phyloP scores from a whole-genome alignment of 2,888 invertebrate genomes.

The Leucophenga maculata region DNA sequence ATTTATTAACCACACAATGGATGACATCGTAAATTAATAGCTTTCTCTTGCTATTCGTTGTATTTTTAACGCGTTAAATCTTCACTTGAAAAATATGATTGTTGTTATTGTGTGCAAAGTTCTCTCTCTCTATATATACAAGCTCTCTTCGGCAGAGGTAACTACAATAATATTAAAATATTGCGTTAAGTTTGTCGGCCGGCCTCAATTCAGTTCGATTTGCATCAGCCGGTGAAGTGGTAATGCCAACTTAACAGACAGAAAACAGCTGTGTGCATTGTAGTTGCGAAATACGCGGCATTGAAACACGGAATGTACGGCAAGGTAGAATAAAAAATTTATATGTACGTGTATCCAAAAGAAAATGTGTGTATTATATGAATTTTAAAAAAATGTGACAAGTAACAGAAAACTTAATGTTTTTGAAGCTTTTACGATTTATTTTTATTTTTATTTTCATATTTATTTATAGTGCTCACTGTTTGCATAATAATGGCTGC shows the following conservation, averaged over 20 bases:
- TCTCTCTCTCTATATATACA: not conserved
- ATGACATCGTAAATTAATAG: not conserved
- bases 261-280: not conserved
- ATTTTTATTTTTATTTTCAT: too few species aligned
- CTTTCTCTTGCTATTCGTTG: not conserved
- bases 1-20: not conserved
- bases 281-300: not conserved
- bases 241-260: not conserved
- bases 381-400: too few species aligned
- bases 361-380: too few species aligned
- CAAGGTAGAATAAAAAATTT: too few species aligned
- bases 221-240: not conserved
- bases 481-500: too few species aligned
- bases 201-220: too few species aligned
- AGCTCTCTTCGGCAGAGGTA: too few species aligned
- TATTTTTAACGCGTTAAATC: not conserved
- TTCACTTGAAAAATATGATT: not conserved
- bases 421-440: not conserved
- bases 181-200: too few species aligned
- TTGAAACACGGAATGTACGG: too few species aligned
- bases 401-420: not conserved
- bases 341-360: too few species aligned
- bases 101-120: not conserved
- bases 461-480: too few species aligned
- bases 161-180: too few species aligned